phyloP scores from a whole-genome alignment of 1,140 invertebrate species.

The Drosophila willistoni region DNA sequence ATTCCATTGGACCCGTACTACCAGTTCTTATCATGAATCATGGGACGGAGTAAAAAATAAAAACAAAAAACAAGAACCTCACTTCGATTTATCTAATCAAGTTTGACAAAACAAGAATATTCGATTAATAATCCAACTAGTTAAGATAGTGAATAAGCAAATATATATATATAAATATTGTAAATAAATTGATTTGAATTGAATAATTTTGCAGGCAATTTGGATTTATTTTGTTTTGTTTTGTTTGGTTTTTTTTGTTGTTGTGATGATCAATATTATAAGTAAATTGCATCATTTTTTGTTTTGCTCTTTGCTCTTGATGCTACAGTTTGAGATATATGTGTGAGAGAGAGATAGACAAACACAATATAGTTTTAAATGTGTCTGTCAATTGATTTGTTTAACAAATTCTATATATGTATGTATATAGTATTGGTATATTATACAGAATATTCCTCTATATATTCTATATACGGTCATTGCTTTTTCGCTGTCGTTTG shows the following conservation, averaged over 20 bases:
- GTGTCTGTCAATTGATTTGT: constrained; percentile 39
- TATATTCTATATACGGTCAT: constrained; percentile 77
- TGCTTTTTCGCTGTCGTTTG: constrained; percentile 48
- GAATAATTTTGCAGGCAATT: neutral
- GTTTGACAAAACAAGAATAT: constrained; percentile 18
- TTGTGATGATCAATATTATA: constrained; percentile 7
- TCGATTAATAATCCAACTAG: constrained; percentile 17
- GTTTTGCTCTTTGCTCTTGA: constrained; percentile 3
- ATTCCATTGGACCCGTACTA: neutral
- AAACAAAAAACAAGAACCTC: constrained; percentile 1
- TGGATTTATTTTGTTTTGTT: neutral
- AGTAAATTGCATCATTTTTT: constrained; percentile 46
- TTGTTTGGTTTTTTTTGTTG: neutral
- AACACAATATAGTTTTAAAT: constrained; percentile 36
- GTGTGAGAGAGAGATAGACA: constrained; percentile 9
- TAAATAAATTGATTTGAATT: constrained; percentile 13
- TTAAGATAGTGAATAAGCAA: constrained; percentile 14
- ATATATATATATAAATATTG: constrained; percentile 20
- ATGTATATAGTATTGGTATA: constrained; percentile 1
- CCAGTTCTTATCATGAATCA: constrained; percentile 12
- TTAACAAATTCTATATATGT: constrained; percentile 42
- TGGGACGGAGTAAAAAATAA: neutral
- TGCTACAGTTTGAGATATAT: constrained; percentile 10
- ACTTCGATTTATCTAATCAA: constrained; percentile 22
- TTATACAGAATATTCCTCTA: constrained; percentile 29